Evolutionary conservation across 1,140 invertebrate genomes (phyloP), one percentile per base, ranked within the genome.

Genomic region (Panulirus ornatus): DNA sequence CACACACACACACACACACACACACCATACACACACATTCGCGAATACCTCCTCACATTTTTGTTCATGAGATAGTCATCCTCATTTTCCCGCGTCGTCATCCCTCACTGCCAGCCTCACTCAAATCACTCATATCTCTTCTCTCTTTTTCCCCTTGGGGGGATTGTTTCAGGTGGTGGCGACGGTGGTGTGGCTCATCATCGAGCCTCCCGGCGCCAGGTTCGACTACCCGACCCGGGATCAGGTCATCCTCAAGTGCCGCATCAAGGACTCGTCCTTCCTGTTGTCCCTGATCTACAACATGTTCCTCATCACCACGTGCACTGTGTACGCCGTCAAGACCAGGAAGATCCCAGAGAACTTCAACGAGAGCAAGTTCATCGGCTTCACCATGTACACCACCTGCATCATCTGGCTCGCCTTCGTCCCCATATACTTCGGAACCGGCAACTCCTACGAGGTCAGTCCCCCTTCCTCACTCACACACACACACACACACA

Each of bases 331-430:
- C 93, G 95, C 95, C 22, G 94, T 96, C 91, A 96, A 95, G 93
- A 96, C 95, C 1, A 70, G 95, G 22, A 95, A 95, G 93, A 96
- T 96, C 91, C 95, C 95, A 1, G 95, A 96, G 92, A 96, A 96
- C 93, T 96, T 96, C 92, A 96, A 96, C 93, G 95, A 96, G 93
- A 95, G 95, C 42, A 95, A 96, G 91, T 95, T 95, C 91, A 96
- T 96, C 87, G 95, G 95, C 75, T 96, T 96, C 93, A 95, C 96
- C n/a, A 96, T 96, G 96, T 96, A 96, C 93, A 95, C 95, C 2
- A 96, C 96, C 5, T 96, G 95, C 92, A 95, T 96, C 51, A 95
- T 96, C 58, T 96, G 95, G 95, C 93, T 96, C 27, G 95, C 95
- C 51, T 96, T 96, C 92, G 94, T 95, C 73, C 95, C 96, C 38